Percentiles rank a stretch among this genome's conserved stretches.
phyloP scores from a whole-genome alignment of 2,797 vertebrate genomes.

The Centroberyx gerrardi region DNA sequence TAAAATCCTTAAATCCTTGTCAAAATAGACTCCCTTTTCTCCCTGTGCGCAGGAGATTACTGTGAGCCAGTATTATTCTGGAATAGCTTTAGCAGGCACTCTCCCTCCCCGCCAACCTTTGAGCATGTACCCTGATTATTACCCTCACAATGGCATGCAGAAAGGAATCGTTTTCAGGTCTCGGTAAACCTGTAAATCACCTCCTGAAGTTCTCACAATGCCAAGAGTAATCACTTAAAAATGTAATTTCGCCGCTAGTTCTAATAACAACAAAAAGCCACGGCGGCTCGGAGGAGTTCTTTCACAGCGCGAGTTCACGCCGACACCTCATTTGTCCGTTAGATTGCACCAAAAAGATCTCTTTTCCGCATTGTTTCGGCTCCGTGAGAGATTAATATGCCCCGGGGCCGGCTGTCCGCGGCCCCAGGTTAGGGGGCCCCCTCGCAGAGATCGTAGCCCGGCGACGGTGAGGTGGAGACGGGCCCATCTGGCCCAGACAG shows the following conservation, averaged over 20 bases:
- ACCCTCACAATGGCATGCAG: conserved; percentile 68
- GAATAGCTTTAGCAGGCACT: conserved; percentile 71
- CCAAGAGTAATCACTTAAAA: conserved; percentile 21
- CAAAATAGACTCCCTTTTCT: conserved; percentile 67
- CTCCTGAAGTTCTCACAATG: conserved; percentile 42
- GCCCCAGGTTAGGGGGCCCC: conserved; percentile 50
- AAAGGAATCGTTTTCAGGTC: conserved; percentile 56
- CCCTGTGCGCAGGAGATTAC: conserved; percentile 79
- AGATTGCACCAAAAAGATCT: conserved; percentile 23
- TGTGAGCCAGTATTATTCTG: conserved; percentile 77
- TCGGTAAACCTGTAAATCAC: conserved; percentile 70
- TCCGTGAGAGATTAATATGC: conserved; percentile 28
- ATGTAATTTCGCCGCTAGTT: conserved; percentile 8
- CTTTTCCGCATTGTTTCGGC: conserved; percentile 46
- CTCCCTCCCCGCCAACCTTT: conserved; percentile 75
- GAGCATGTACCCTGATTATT: conserved; percentile 72
- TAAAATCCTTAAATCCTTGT: conserved; percentile 83
- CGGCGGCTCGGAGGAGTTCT: conserved; percentile 26
- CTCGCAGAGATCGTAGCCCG: conserved; percentile 63
- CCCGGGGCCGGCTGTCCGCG: conserved; percentile 43
- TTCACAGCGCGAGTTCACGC: conserved; percentile 20
- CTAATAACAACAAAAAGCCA: conserved; percentile 34
- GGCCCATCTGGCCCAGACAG: conserved; percentile 80
- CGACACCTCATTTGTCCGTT: conserved; percentile 23
- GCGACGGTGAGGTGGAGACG: conserved; percentile 61